Evolutionary conservation across 2,888 invertebrate genomes (phyloP).

Genomic region (Sthenelais limicola): DNA sequence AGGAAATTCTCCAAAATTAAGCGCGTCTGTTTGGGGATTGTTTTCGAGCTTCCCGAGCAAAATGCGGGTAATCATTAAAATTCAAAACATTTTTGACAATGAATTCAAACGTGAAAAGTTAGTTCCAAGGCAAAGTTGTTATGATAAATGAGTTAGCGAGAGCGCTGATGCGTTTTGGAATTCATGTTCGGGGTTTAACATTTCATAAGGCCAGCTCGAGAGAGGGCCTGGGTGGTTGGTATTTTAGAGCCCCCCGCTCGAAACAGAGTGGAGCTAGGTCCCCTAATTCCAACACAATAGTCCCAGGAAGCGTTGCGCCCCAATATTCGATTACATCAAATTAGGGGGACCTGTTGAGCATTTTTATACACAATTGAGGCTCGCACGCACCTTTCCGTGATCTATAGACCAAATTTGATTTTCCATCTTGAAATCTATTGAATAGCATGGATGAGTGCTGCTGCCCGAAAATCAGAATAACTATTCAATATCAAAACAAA

Average conservation of each 20-base stretch:
- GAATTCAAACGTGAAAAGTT: constrained; percentile 37
- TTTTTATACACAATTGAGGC: background rate
- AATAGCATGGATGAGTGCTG: too few species aligned
- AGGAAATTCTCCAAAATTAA: constrained; percentile 36
- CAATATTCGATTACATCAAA: constrained; percentile 27
- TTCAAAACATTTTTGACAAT: constrained; percentile 30
- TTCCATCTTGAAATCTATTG: too few species aligned
- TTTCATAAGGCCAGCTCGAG: too few species aligned
- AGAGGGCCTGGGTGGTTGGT: background rate
- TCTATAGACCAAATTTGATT: too few species aligned
- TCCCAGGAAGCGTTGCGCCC: background rate
- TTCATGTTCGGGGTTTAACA: constrained; percentile 19
- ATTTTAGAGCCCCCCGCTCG: background rate
- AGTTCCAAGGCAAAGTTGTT: background rate
- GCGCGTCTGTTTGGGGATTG: constrained; percentile 36
- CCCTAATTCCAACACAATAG: background rate
- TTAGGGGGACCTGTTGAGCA: constrained; percentile 24
- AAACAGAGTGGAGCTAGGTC: background rate
- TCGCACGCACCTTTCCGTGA: too few species aligned
- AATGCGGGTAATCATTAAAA: constrained; percentile 31
- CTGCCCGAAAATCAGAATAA: too few species aligned
- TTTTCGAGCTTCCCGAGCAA: constrained; percentile 29
- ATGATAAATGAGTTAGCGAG: constrained; percentile 35
- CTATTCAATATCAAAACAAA: too few species aligned
- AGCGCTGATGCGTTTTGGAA: constrained; percentile 5